These are phyloP conservation scores for Synergus itoensis DNA, from an alignment of 2,888 invertebrate genomes.

Conservation along the genomic window DNA sequence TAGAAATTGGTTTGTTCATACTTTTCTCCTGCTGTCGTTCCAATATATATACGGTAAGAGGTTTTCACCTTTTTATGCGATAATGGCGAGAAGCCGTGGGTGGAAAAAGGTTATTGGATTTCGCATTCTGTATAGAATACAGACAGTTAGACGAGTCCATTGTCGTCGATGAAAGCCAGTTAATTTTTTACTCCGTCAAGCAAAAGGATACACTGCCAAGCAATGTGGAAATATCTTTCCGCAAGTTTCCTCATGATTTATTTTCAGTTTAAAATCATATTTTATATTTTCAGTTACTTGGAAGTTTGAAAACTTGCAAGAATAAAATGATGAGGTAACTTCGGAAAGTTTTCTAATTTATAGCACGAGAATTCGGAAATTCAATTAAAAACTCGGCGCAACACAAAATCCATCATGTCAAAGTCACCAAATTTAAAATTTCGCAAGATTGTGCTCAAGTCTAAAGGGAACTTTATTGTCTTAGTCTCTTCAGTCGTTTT, in stretches of 20 bases:
- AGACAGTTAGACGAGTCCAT: constrained; percentile 56
- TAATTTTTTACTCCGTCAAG: constrained; percentile 29
- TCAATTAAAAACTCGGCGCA: not conserved
- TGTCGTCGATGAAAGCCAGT: constrained; percentile 46
- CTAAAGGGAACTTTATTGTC: not conserved
- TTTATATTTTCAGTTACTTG: too few species aligned
- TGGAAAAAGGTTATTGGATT: constrained; percentile 55
- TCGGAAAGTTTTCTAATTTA: too few species aligned
- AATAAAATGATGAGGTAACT: too few species aligned
- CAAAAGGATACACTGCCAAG: constrained; percentile 28
- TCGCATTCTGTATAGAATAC: constrained; percentile 57
- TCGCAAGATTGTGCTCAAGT: too few species aligned
- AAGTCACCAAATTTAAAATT: not conserved
- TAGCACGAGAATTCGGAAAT: not conserved
- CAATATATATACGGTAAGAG: not conserved
- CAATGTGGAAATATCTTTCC: constrained; percentile 23
- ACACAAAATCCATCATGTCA: not conserved
- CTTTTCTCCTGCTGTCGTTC: constrained; percentile 22
- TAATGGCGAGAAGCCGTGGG: constrained; percentile 33
- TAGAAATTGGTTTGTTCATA: constrained; percentile 18
- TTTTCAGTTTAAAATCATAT: constrained; percentile 9
- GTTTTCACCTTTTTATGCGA: constrained; percentile 35
- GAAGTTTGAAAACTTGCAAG: too few species aligned
- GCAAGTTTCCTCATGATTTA: constrained; percentile 15
- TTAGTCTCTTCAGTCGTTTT: constrained; percentile 19